phyloP scores from a whole-genome alignment of 2,113 vertebrate genomes.

The Oncorhynchus kisutch region DNA sequence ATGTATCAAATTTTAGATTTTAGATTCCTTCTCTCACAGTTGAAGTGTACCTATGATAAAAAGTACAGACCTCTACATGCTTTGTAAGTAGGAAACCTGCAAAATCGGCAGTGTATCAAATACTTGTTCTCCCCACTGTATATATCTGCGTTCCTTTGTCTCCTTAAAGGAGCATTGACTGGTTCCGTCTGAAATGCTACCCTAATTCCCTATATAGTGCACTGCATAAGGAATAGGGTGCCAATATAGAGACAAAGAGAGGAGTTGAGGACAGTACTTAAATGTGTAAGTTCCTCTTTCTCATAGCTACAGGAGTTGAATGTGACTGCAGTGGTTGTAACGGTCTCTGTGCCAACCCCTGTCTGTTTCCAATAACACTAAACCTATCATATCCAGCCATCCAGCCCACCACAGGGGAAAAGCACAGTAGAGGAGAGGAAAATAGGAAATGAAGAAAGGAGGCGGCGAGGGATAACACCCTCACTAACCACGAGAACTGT shows the following conservation, averaged over 20 bases:
- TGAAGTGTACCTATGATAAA: too few relatives aligned
- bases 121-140: background rate
- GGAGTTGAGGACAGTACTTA: too few relatives aligned
- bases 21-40: too few relatives aligned
- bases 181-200: too few relatives aligned
- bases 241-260: too few relatives aligned
- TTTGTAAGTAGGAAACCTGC: too few relatives aligned
- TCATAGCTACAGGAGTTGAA: constrained; percentile 1
- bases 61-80: too few relatives aligned
- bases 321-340: constrained; percentile 30
- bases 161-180: constrained; percentile 34
- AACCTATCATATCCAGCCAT: constrained; percentile 10
- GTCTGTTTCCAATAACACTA: background rate
- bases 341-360: constrained; percentile 39
- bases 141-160: constrained; percentile 68
- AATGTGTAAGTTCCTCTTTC: too few relatives aligned
- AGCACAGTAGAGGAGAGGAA: constrained; percentile 38
- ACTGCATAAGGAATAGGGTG: too few relatives aligned
- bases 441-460: constrained; percentile 14
- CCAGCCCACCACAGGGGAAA: constrained; percentile 45
- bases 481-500: constrained; percentile 35
- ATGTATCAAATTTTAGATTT: too few relatives aligned
- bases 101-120: too few relatives aligned
- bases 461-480: constrained; percentile 33
- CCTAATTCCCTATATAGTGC: too few relatives aligned